Evolutionary conservation across 1,140 invertebrate genomes (phyloP).

Genomic region (Ylistrum balloti): DNA sequence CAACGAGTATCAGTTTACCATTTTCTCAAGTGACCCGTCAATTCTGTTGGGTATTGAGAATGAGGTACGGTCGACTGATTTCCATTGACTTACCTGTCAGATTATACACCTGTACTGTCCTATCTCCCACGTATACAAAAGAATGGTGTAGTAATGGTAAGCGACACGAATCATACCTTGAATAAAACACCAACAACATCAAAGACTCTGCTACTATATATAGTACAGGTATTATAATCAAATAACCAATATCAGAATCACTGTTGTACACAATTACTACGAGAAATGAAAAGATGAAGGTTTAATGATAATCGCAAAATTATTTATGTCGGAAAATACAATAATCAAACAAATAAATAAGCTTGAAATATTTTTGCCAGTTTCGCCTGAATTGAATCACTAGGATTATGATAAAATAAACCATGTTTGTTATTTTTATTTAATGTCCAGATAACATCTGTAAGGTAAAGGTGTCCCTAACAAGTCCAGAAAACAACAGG

Average conservation of each 20-base stretch:
- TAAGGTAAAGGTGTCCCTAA: not conserved
- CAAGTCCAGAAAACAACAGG: not conserved
- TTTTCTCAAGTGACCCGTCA: slow-evolving; percentile 37
- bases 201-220: slow-evolving; percentile 47
- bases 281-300: not conserved
- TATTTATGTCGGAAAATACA: too few relatives aligned
- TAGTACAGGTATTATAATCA: slow-evolving; percentile 42
- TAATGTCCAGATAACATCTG: too few relatives aligned
- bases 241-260: slow-evolving; percentile 41
- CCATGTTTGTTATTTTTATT: too few relatives aligned
- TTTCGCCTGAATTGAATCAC: too few relatives aligned
- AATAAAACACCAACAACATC: slow-evolving; percentile 38
- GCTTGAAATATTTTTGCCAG: too few relatives aligned
- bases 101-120: slow-evolving; percentile 48
- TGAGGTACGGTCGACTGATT: slow-evolving; percentile 42
- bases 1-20: slow-evolving; percentile 23
- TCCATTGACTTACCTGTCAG: slow-evolving; percentile 49
- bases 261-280: slow-evolving; percentile 19
- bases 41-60: slow-evolving; percentile 12
- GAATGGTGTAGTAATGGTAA: slow-evolving; percentile 55
- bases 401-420: too few relatives aligned
- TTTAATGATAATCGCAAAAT: too few relatives aligned
- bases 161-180: slow-evolving; percentile 46
- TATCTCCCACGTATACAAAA: slow-evolving; percentile 46
- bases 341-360: too few relatives aligned